A percentile compares a stretch with the other conserved stretches of the same genome.
Evolutionary conservation across 2,888 invertebrate genomes (phyloP).

Genomic region (Dysmachus trigonus): DNA sequence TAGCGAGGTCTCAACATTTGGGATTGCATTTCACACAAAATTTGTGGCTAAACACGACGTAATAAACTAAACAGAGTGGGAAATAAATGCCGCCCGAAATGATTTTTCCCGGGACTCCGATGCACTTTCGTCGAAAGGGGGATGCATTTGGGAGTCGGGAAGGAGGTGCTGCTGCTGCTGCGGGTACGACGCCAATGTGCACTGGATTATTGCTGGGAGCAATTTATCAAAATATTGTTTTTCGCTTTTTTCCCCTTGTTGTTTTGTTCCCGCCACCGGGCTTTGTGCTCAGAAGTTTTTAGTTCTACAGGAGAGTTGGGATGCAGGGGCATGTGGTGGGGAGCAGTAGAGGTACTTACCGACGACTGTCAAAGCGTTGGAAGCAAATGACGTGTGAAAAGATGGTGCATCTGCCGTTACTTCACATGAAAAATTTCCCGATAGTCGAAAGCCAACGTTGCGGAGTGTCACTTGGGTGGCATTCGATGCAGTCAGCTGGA

Average conservation of each 20-base stretch:
- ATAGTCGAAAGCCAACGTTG: conserved; percentile 73
- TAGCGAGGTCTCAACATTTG: background rate
- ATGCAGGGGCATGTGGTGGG: background rate
- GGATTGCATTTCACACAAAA: background rate
- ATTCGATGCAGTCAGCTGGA: conserved; percentile 74
- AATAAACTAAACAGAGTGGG: background rate
- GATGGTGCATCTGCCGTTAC: conserved; percentile 75
- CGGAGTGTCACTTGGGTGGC: conserved; percentile 75
- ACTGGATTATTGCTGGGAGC: background rate
- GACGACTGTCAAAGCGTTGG: conserved; percentile 75
- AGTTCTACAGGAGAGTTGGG: background rate
- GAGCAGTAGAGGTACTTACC: conserved; percentile 69
- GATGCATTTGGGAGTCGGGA: background rate
- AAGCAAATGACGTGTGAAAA: conserved; percentile 72
- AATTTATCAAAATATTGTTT: conserved; percentile 32
- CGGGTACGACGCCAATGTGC: background rate
- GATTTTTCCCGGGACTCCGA: background rate
- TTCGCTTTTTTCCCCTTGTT: background rate
- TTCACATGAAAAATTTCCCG: conserved; percentile 78
- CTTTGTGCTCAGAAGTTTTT: background rate
- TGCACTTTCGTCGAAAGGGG: background rate
- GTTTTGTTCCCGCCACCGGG: background rate
- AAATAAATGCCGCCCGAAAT: background rate
- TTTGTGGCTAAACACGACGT: conserved; percentile 25
- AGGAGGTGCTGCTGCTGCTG: background rate